Base-by-base conservation (phyloP, 2,888 invertebrate species). In the Stomorhina lunata region DNA sequence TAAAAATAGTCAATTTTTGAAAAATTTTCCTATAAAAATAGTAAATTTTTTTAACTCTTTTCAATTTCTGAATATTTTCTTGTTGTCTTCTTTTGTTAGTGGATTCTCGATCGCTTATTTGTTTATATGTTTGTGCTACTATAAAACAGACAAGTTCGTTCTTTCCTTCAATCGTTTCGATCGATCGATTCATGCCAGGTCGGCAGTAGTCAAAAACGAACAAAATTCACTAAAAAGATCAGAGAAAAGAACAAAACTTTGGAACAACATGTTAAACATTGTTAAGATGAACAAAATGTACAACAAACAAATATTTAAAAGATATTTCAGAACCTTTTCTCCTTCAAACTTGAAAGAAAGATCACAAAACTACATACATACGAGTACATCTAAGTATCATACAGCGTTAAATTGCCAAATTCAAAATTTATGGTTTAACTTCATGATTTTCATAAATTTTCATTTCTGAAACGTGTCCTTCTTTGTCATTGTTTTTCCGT, bases 391-490 rank as follows among this genome's bases (percentile, higher is more conserved):
- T n/a, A n/a, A n/a, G n/a, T n/a, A 55, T 61, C 63, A 77, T 57
- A 71, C 85, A 86, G 84, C 84, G 84, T 84, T 84, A 86, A 86
- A 86, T 87, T 85, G 86, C 87, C 85, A 86, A 87, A 86, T 87
- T 85, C 84, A 63, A 86, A 87, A 88, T 88, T 88, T 88, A 88
- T 88, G 86, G 87, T 87, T 86, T 86, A 86, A 85, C 82, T 86
- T 86, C 85, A 87, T 87, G 87, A 87, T 87, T 88, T 88, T 88
- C 88, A 88, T 88, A 88, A 88, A 88, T 88, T 88, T 87, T 87
- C 87, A 88, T 86, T 86, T 87, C 86, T 83, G 84, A 86, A 86
- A 86, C 87, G 87, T 87, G 86, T 85, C 84, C 85, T 85, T 84
- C 84, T 85, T 84, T 83, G 80, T 83, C 84, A 85, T 84, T 84